Base-by-base conservation (phyloP, 2,888 invertebrate genomes). In the Platypus cylindrus region DNA sequence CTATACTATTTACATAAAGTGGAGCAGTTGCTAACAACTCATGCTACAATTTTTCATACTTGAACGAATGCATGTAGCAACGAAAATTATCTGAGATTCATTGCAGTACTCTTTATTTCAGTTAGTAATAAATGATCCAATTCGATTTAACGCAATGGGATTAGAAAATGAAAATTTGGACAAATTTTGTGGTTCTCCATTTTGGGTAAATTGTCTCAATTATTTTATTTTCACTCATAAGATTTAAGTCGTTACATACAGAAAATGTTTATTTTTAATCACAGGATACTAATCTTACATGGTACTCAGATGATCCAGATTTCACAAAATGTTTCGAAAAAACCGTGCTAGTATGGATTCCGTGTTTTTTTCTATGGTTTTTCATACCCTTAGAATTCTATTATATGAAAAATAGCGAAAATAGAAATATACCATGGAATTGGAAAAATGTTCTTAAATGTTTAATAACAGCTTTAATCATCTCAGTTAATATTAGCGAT, bases 321-420 rank as follows among this genome's bases (percentile, higher is more conserved):
- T 68, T 93, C 45, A 83, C 90, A 40, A 69, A 70, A 55, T 93
- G 93, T 60, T 90, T 93, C 60, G 79, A 89, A 60, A 78, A 81
- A 57, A 90, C 91, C 0, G 75, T 80, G 1, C 61, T 93, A 13
- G 67, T 85, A 27, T 93, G 90, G 89, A 62, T 72, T 20, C 91
- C 93, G 1, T 84, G 85, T 57, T 67, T 69, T 32, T 83, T 81
- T 56, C 64, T 87, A 11, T 87, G 84, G 83, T 43, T 73, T 1
- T 72, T 79, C 46, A 65, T 77, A 4, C 62, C 75, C 3, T 61
- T 85, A 41, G 84, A 85, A 49, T 62, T 72, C 36, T 78, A 71
- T 54, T 80, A 79, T 53, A 69, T 82, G 46, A 58, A 74, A 44
- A 68, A 70, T 48, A 82, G 82, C 58, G 75, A 75, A 60, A 73